Evolutionary conservation across 2,888 invertebrate genomes (phyloP).

Genomic region (Pheosia gnoma): DNA sequence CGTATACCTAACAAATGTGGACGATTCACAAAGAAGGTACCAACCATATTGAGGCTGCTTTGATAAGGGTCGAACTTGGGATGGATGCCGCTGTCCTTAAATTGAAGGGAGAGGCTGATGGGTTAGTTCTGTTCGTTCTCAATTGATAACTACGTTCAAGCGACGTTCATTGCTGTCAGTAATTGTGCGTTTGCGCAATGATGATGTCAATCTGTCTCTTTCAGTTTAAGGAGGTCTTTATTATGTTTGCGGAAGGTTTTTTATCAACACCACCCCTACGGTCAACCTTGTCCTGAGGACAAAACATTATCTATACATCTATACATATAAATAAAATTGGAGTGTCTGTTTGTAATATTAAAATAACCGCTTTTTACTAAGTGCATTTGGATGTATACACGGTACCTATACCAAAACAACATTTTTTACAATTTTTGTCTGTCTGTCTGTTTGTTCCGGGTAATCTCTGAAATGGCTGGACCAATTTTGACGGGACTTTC

Average conservation of each 20-base stretch:
- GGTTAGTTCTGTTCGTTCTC: constrained; percentile 20
- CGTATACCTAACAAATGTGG: constrained; percentile 25
- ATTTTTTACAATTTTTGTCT: too few species aligned
- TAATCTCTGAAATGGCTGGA: too few species aligned
- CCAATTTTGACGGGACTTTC: too few species aligned
- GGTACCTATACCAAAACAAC: too few species aligned
- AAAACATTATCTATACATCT: too few species aligned
- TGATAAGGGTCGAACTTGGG: constrained; percentile 31
- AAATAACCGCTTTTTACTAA: too few species aligned
- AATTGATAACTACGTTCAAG: constrained; percentile 4
- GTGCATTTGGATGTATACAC: too few species aligned
- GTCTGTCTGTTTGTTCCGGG: too few species aligned
- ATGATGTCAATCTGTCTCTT: not conserved
- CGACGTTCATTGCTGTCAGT: constrained; percentile 3
- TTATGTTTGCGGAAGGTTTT: not conserved
- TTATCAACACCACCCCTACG: not conserved
- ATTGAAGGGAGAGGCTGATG: constrained; percentile 36
- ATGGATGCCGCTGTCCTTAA: constrained; percentile 23
- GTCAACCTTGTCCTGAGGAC: not conserved
- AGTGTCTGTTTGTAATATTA: too few species aligned
- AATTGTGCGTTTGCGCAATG: constrained; percentile 1
- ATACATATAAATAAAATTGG: too few species aligned
- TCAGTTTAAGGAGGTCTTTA: not conserved
- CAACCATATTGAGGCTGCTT: constrained; percentile 30
- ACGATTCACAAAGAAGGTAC: constrained; percentile 33